phyloP scores from a whole-genome alignment of 2,113 vertebrate genomes.

The Gasterosteus aculeatus region DNA sequence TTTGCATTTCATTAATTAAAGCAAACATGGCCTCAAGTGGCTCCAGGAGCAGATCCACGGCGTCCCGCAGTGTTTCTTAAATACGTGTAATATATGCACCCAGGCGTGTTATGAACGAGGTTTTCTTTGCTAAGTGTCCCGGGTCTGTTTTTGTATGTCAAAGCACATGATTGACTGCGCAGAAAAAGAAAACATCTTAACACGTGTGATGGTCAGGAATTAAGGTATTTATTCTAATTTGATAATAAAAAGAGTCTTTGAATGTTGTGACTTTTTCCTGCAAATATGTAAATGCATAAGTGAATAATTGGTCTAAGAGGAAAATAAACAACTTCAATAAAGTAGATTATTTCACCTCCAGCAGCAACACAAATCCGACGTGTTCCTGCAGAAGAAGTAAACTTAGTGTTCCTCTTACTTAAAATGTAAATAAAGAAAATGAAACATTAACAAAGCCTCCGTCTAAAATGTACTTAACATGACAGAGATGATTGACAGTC shows the following conservation, averaged over 20 bases:
- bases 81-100: slow-evolving; percentile 70
- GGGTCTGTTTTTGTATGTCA: slow-evolving; percentile 82
- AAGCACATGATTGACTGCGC: slow-evolving; percentile 79
- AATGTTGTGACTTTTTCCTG: slow-evolving; percentile 47
- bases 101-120: slow-evolving; percentile 79
- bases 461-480: slow-evolving; percentile 28
- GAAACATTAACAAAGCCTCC: not conserved
- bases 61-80: slow-evolving; percentile 72
- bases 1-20: slow-evolving; percentile 81
- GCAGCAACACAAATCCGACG: slow-evolving; percentile 49
- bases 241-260: slow-evolving; percentile 56
- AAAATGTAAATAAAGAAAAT: not conserved
- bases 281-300: slow-evolving; percentile 59
- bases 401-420: slow-evolving; percentile 21
- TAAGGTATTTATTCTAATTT: slow-evolving; percentile 68
- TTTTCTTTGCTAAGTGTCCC: slow-evolving; percentile 84
- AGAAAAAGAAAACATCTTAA: slow-evolving; percentile 79
- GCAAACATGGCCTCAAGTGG: slow-evolving; percentile 75
- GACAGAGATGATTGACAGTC: slow-evolving; percentile 12
- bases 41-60: slow-evolving; percentile 65
- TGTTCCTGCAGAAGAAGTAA: slow-evolving; percentile 27
- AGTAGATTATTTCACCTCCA: slow-evolving; percentile 44
- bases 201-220: slow-evolving; percentile 64
- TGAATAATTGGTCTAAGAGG: slow-evolving; percentile 62
- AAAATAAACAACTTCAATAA: slow-evolving; percentile 58